A percentile compares a stretch with the other conserved stretches of the same genome.
Evolutionary conservation across 1,140 invertebrate genomes (phyloP).

Genomic region (Orussus abietinus): DNA sequence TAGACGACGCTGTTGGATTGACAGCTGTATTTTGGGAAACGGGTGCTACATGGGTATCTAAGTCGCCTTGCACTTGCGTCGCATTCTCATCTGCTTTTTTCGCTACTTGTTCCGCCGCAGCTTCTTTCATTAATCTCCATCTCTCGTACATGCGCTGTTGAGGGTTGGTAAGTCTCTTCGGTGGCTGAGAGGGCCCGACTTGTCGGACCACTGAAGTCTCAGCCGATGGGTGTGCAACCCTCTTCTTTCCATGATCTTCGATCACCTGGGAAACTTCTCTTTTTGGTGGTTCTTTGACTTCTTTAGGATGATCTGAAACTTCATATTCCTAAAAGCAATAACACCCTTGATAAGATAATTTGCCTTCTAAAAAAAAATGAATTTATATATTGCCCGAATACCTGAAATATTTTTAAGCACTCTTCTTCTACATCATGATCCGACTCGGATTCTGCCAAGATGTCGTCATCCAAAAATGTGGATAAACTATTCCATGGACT

Average conservation of each 20-base stretch:
- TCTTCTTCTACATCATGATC: conserved; percentile 65
- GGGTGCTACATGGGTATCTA: too few species aligned
- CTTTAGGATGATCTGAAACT: conserved; percentile 38
- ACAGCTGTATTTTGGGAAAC: too few species aligned
- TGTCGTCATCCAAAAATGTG: conserved; percentile 28
- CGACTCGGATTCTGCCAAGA: conserved; percentile 44
- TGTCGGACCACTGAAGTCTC: conserved; percentile 21
- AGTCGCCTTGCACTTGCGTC: too few species aligned
- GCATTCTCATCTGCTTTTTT: conserved; percentile 22
- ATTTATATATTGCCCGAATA: conserved; percentile 29
- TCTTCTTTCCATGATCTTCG: conserved; percentile 40
- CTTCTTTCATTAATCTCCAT: conserved; percentile 42
- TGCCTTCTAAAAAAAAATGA: neutral
- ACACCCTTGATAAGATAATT: conserved; percentile 1
- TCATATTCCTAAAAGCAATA: conserved; percentile 43
- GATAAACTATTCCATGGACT: conserved; percentile 16
- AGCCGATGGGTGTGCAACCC: conserved; percentile 46
- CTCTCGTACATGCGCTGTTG: conserved; percentile 47
- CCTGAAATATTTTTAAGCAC: conserved; percentile 71
- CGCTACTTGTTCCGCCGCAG: conserved; percentile 32
- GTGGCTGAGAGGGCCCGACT: conserved; percentile 30
- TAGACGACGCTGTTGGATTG: too few species aligned
- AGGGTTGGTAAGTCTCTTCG: conserved; percentile 38
- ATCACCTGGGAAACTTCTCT: conserved; percentile 29
- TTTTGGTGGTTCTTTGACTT: conserved; percentile 23